A percentile compares a stretch with the other conserved stretches of the same genome.
These are phyloP conservation scores for Paradoxurus hermaphroditus DNA, from an alignment of 2,113 vertebrate genomes.

Conservation along the genomic window DNA sequence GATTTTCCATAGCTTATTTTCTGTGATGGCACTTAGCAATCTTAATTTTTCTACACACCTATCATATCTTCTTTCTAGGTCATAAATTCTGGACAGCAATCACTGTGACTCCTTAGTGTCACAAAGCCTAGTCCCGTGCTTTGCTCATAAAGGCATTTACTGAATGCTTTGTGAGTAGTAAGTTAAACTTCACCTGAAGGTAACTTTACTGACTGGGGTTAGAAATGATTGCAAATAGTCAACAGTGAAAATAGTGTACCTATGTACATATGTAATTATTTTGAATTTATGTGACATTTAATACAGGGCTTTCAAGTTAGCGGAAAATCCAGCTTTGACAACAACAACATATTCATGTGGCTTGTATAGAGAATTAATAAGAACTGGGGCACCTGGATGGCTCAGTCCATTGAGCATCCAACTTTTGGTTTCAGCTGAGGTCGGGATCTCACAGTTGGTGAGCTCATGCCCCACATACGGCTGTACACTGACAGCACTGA, in stretches of 20 bases:
- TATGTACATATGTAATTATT: background rate
- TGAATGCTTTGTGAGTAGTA: background rate
- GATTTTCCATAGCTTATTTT: background rate
- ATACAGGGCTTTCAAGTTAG: background rate
- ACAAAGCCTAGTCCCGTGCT: background rate
- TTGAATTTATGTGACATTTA: background rate
- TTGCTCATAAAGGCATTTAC: background rate
- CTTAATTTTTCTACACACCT: background rate
- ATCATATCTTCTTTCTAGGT: background rate
- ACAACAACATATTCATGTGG: background rate
- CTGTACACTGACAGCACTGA: too few relatives aligned
- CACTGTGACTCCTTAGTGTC: background rate
- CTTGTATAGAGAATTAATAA: background rate
- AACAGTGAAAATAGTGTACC: background rate
- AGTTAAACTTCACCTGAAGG: background rate
- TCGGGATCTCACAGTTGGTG: too few relatives aligned
- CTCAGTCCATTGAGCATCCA: too few relatives aligned
- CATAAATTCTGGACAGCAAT: background rate
- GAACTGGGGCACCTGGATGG: background rate
- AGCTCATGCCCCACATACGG: too few relatives aligned
- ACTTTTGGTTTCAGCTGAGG: too few relatives aligned
- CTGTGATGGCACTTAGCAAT: background rate
- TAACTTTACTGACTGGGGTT: constrained; percentile 3
- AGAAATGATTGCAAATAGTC: background rate
- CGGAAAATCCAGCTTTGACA: background rate